These are phyloP conservation scores for Sorex araneus DNA, from an alignment of 2,113 vertebrate genomes.

Conservation along the genomic window DNA sequence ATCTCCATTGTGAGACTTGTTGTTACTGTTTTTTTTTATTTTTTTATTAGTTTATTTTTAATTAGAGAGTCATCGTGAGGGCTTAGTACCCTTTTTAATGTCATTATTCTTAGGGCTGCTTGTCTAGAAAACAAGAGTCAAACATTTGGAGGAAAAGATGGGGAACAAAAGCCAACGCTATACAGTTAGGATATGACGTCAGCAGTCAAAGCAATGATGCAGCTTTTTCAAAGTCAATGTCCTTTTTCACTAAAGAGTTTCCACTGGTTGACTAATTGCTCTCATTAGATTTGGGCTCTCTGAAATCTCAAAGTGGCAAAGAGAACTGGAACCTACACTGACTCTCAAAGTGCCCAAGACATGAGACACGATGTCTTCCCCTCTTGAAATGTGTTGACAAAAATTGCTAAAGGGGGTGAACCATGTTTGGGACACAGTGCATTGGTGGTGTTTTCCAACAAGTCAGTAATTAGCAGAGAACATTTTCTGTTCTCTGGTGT, in stretches of 20 bases:
- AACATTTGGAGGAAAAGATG: constrained; percentile 29
- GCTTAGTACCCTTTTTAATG: too few species aligned
- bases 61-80: too few species aligned
- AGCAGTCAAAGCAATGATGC: background rate
- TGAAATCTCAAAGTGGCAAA: background rate
- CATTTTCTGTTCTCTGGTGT: constrained; percentile 30
- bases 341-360: background rate
- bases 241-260: background rate
- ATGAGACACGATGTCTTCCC: background rate
- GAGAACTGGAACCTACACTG: background rate
- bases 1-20: too few species aligned
- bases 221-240: background rate
- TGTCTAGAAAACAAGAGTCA: background rate
- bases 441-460: constrained; percentile 70
- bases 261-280: background rate
- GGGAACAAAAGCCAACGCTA: background rate
- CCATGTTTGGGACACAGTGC: constrained; percentile 71
- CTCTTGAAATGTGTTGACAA: background rate
- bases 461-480: constrained; percentile 65
- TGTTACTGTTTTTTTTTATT: too few species aligned
- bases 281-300: background rate
- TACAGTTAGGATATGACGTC: background rate
- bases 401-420: constrained; percentile 64
- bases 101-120: background rate
- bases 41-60: too few species aligned